Percentiles rank a stretch among this genome's conserved stretches.
Conservation (phyloP, 2,888 invertebrate genomes). For the Nasonovia ribisnigri region DNA sequence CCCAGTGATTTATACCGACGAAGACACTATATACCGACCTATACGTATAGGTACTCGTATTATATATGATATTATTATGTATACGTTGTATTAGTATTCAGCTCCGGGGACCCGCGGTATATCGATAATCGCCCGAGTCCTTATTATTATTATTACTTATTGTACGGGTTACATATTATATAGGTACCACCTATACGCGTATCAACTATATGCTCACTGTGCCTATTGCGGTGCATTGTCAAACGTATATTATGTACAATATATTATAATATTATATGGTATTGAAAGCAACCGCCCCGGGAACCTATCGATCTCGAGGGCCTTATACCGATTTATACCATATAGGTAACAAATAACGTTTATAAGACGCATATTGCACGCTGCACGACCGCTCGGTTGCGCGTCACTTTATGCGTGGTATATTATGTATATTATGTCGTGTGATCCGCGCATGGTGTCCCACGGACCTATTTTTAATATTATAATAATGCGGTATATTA, state of each 20-base stretch:
- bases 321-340: not conserved
- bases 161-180: not conserved
- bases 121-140: not conserved
- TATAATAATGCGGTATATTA: not conserved
- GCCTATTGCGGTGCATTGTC: not conserved
- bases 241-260: not conserved
- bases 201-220: not conserved
- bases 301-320: not conserved
- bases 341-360: not conserved
- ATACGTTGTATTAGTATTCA: not conserved
- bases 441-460: not conserved
- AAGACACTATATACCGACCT: not conserved
- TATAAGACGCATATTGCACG: not conserved
- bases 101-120: not conserved
- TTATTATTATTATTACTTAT: not conserved
- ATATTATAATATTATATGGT: not conserved
- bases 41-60: not conserved
- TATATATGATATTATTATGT: not conserved
- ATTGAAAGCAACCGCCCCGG: not conserved
- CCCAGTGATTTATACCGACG: constrained; percentile 38
- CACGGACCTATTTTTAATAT: not conserved
- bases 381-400: not conserved
- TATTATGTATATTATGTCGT: not conserved
- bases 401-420: not conserved
- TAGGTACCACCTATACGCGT: not conserved